Evolutionary conservation across 1,140 invertebrate genomes (phyloP), one percentile per base, ranked within the genome.

Genomic region (Zaprionus gabonicus): DNA sequence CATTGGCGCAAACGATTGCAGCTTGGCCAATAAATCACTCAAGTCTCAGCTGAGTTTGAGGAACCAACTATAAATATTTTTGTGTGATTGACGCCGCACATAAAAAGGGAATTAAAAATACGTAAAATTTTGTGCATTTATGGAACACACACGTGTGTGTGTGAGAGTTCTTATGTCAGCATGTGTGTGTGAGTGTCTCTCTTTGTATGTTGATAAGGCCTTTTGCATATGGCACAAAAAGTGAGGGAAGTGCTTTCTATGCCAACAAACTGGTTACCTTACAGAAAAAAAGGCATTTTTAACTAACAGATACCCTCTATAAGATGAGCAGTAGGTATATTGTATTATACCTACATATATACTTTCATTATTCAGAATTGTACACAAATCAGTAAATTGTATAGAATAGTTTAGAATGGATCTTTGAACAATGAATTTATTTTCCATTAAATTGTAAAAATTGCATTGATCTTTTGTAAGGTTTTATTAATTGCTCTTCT

Each of bases 71-170:
- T 76, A 76, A 76, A 76, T 76, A 67, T 72, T 67, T 68, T 46
- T 46, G 15, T 44, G 51, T 73, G 75, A 77, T 73, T 73, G 75
- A 77, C 71, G 71, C 63, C 38, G 64, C 56, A 71, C 58, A 77
- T 77, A 71, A 77, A 77, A 73, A 73, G 23, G 75, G 75, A 73
- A 77, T 77, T 77, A 73, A 77, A 77, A 77, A 68, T 68, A 34
- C 58, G 64, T 77, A 13, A 77, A 77, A 72, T 55, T 76, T 60
- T 23, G 64, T 36, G 57, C 41, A 67, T 72, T 66, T 55, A 55
- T 41, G 13, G 51, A 64, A 53, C 70, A 72, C 34, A 55, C 59
- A 12, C 23, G 53, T 65, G 69, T 46, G 51, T 49, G 36, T 63
- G 27, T 36, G 20, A 13, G 38, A 5, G 23, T 62, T 34, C 25